These are phyloP conservation scores for Caprella mutica DNA, from an alignment of 2,888 invertebrate species.

Conservation along the genomic window DNA sequence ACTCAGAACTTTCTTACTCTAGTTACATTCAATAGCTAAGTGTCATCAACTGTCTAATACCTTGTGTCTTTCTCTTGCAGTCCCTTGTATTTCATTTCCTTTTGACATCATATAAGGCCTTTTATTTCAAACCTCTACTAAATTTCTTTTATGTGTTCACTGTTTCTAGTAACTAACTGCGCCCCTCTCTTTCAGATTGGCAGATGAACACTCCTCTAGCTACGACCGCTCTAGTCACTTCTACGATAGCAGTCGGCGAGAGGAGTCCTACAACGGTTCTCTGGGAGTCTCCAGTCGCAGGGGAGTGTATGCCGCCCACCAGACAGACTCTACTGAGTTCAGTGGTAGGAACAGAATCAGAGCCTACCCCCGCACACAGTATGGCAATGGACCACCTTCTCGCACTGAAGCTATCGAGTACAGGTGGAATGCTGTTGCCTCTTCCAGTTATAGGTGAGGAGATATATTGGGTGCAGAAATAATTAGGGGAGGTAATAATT, in stretches of 20 bases:
- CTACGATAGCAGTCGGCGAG: slow-evolving; percentile 43
- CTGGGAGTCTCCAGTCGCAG: slow-evolving; percentile 17
- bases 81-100: too few species aligned
- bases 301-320: slow-evolving; percentile 34
- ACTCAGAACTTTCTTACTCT: too few species aligned
- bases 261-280: slow-evolving; percentile 34
- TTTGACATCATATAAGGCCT: too few species aligned
- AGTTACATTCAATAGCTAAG: too few species aligned
- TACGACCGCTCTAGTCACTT: slow-evolving; percentile 48
- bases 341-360: slow-evolving; percentile 25
- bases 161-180: not conserved
- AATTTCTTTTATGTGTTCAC: not conserved
- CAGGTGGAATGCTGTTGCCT: slow-evolving; percentile 16
- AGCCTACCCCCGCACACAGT: slow-evolving; percentile 18
- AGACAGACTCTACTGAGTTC: slow-evolving; percentile 24
- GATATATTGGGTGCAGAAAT: not conserved
- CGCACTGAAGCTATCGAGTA: slow-evolving; percentile 28
- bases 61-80: too few species aligned
- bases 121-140: too few species aligned
- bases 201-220: slow-evolving; percentile 45
- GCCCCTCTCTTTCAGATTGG: slow-evolving; percentile 41
- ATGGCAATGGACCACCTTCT: slow-evolving; percentile 12
- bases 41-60: too few species aligned
- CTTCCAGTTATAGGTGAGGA: slow-evolving; percentile 1
- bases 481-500: too few species aligned